phyloP scores from a whole-genome alignment of 2,113 vertebrate species.

The Macroglossus sobrinus region DNA sequence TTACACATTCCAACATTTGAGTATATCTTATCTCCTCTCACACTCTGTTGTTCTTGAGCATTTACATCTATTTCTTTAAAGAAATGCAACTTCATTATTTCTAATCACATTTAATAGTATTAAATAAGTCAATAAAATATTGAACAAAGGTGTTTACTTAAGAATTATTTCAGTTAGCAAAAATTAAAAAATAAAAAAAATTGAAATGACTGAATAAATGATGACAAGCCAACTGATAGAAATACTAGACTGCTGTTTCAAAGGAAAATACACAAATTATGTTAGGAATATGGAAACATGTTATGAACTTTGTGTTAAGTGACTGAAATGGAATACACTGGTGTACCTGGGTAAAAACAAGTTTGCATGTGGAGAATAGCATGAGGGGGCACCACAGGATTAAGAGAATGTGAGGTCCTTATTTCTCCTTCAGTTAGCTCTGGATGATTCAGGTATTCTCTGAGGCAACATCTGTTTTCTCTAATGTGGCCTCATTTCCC shows the following conservation, averaged over 20 bases:
- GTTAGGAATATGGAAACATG: neutral
- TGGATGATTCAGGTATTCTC: neutral
- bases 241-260: neutral
- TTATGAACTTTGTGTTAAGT: neutral
- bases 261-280: neutral
- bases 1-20: neutral
- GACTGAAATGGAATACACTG: neutral
- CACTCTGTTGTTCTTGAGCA: neutral
- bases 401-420: neutral
- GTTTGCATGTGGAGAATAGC: neutral
- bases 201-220: neutral
- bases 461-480: neutral
- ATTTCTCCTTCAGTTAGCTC: neutral
- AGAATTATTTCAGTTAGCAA: neutral
- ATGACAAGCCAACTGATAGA: neutral
- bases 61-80: neutral
- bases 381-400: neutral
- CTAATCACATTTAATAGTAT: neutral
- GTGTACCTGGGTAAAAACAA: neutral
- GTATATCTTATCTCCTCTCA: neutral
- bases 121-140: conserved; percentile 12
- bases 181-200: neutral
- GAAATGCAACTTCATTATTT: neutral
- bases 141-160: neutral
- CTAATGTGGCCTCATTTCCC: neutral